These are phyloP conservation scores for Bombyx mandarina DNA, from an alignment of 1,140 invertebrate genomes.

Conservation along the genomic window DNA sequence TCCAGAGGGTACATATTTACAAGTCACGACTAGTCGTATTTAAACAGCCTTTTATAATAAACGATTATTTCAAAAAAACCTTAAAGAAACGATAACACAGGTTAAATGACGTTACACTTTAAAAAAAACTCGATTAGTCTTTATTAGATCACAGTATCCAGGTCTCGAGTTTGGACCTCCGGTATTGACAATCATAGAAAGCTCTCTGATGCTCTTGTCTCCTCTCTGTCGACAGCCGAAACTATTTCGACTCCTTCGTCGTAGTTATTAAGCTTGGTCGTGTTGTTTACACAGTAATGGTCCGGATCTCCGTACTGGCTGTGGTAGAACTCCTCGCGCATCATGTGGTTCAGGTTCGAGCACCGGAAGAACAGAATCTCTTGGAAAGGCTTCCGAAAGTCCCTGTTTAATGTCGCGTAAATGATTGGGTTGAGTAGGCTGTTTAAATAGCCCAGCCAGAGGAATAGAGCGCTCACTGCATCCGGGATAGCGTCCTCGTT, in stretches of 20 bases:
- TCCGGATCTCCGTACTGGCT: constrained; percentile 89
- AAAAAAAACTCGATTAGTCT: constrained; percentile 27
- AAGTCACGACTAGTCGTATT: constrained; percentile 46
- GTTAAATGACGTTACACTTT: too few species aligned
- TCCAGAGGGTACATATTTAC: constrained; percentile 2
- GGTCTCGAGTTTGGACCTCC: constrained; percentile 52
- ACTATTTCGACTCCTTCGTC: constrained; percentile 75
- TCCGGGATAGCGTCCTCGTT: constrained; percentile 79
- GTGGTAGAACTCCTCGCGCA: constrained; percentile 93
- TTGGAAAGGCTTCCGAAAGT: constrained; percentile 94
- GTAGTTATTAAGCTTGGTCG: constrained; percentile 64
- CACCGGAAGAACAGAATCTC: constrained; percentile 92
- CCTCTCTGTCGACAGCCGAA: constrained; percentile 71
- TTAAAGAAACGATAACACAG: constrained; percentile 30
- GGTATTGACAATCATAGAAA: constrained; percentile 75
- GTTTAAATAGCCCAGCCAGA: constrained; percentile 96
- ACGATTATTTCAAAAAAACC: constrained; percentile 22
- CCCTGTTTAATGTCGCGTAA: constrained; percentile 91
- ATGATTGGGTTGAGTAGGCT: constrained; percentile 94
- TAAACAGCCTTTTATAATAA: constrained; percentile 27
- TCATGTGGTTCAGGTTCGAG: constrained; percentile 89
- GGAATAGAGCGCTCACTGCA: constrained; percentile 80
- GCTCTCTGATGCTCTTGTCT: constrained; percentile 70
- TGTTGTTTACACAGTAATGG: constrained; percentile 69
- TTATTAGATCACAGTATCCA: constrained; percentile 71